Evolutionary conservation across 2,113 vertebrate species (phyloP).

Genomic region (Ictalurus punctatus): DNA sequence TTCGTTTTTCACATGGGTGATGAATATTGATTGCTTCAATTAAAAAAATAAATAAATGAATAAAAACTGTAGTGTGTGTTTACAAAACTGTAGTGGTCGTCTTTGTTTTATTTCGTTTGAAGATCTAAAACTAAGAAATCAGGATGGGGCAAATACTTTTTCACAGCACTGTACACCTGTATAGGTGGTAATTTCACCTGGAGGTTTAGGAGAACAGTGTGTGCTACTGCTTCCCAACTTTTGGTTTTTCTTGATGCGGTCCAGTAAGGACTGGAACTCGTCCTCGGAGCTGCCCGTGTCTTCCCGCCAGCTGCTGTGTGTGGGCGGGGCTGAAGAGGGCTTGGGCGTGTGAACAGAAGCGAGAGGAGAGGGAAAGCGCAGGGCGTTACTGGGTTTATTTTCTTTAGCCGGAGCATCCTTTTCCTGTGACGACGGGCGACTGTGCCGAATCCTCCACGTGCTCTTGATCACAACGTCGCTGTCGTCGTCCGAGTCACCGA

Average conservation of each 20-base stretch:
- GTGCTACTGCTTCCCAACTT: conserved; percentile 34
- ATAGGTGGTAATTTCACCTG: conserved; percentile 16
- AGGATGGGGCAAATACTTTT: too few relatives aligned
- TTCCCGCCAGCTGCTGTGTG: conserved; percentile 51
- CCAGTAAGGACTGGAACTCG: conserved; percentile 78
- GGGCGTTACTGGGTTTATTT: conserved; percentile 13
- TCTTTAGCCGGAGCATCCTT: conserved; percentile 1
- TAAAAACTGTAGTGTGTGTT: too few relatives aligned
- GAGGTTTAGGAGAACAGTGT: conserved; percentile 18
- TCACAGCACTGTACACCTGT: not conserved
- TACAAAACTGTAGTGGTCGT: too few relatives aligned
- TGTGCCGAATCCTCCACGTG: conserved; percentile 68
- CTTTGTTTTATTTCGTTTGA: too few relatives aligned
- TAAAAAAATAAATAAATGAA: too few relatives aligned
- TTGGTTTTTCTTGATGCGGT: conserved; percentile 73
- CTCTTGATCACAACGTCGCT: conserved; percentile 69
- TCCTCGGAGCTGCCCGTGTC: conserved; percentile 75
- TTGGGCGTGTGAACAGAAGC: conserved; percentile 22
- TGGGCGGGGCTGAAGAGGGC: conserved; percentile 49
- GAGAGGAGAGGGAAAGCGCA: not conserved
- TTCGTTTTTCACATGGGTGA: too few relatives aligned
- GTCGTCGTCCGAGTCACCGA: conserved; percentile 76
- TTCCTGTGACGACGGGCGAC: conserved; percentile 4
- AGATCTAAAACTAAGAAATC: too few relatives aligned
- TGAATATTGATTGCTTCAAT: too few relatives aligned